phyloP scores from a whole-genome alignment of 2,113 vertebrate genomes.

The Antechinus flavipes region DNA sequence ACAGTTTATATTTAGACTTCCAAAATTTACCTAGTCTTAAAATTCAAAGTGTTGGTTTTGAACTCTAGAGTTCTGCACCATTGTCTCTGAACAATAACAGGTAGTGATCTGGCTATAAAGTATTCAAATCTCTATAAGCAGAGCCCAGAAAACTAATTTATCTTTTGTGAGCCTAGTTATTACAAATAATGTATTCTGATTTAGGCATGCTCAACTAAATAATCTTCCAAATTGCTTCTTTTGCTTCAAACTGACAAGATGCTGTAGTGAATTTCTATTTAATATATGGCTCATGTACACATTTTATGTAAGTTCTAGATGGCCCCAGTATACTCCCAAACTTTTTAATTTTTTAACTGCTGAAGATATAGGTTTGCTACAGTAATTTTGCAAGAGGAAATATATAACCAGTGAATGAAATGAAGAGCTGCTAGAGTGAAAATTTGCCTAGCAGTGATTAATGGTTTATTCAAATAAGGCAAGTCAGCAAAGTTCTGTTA shows the following conservation, averaged over 20 bases:
- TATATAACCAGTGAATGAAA: conserved; percentile 53
- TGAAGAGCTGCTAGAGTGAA: conserved; percentile 54
- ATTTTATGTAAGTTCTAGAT: conserved; percentile 19
- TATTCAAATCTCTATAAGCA: conserved; percentile 59
- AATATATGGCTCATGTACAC: conserved; percentile 9
- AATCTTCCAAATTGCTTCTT: conserved; percentile 16
- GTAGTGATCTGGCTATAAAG: conserved; percentile 46
- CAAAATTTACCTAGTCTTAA: conserved; percentile 33
- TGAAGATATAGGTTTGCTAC: neutral
- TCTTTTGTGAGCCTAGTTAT: neutral
- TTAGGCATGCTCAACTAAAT: conserved; percentile 27
- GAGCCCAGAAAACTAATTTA: conserved; percentile 60
- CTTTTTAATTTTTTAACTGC: neutral
- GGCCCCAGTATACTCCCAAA: conserved; percentile 48
- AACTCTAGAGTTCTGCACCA: conserved; percentile 34
- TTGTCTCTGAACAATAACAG: conserved; percentile 31
- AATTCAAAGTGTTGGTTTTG: conserved; percentile 39
- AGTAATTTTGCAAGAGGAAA: conserved; percentile 51
- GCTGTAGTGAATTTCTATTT: conserved; percentile 55
- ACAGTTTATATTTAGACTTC: conserved; percentile 47
- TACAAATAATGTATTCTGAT: conserved; percentile 53
- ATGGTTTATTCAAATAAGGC: conserved; percentile 7
- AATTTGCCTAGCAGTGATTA: conserved; percentile 32
- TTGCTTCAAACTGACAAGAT: conserved; percentile 45
- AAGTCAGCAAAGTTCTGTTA: conserved; percentile 51